Evolutionary conservation across 2,888 invertebrate species (phyloP), one percentile per base, ranked within the genome.

Genomic region (Drosophila neotestacea): DNA sequence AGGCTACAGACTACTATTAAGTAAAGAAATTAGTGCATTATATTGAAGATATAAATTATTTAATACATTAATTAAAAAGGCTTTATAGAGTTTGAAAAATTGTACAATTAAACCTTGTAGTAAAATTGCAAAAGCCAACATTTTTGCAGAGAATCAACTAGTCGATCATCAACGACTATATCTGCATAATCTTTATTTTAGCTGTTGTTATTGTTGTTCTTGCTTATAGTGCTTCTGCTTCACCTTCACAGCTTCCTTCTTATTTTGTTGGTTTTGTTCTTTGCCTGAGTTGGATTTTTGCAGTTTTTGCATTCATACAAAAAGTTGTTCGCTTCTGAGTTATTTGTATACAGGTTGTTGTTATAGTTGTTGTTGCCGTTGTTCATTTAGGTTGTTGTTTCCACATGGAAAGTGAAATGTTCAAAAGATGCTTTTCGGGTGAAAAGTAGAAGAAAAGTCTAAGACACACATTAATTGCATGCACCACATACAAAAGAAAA

Each of bases 391-490:
- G 42, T 22, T 41, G 48, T 22, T 30, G n/a, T 22, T 42, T 46
- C 38, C 54, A 46, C 36, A 38, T 27, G 22, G 28, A 32, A 55
- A 42, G n/a, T 32, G 32, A 55, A 42, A 48, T 16, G 10, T 10
- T 16, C 4, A 10, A 11, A 48, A 34, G 30, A 10, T 13, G 16
- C 42, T 42, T 42, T 22, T 22, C 42, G 22, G 30, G 30, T 42
- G 32, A 11, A 36, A 42, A 28, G 38, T 16, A 10, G 47, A 39
- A 38, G 28, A 11, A 41, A 48, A 30, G 13, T 47, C 47, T 38
- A 6, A 11, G 13, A 38, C 28, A 22, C 56, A 58, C 58, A 42
- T 62, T 66, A 59, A 74, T 66, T 77, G 74, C 77, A 77, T 74
- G 74, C 46, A 16, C n/a, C 38, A 13, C 10, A 46, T 4, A 10